A percentile compares a stretch with the other conserved stretches of the same genome.
Conservation (phyloP, 2,888 invertebrate species). For the Agrotis clavis region DNA sequence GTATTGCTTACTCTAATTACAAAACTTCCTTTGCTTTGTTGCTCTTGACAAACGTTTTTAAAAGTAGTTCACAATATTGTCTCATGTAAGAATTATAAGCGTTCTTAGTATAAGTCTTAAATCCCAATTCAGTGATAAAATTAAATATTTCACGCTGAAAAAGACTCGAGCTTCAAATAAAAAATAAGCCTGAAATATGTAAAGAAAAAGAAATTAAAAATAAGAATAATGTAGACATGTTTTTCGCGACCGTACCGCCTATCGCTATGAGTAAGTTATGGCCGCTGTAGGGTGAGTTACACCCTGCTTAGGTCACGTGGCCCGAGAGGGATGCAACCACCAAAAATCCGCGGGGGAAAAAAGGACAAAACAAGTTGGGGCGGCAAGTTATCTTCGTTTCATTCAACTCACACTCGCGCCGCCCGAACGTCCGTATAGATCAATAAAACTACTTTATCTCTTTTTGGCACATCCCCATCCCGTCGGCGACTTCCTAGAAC, state of each 20-base stretch:
- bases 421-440: slow-evolving; percentile 91
- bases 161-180: slow-evolving; percentile 58
- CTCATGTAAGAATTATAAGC: slow-evolving; percentile 10
- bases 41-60: background rate
- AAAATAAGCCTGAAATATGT: slow-evolving; percentile 65
- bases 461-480: slow-evolving; percentile 92
- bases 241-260: slow-evolving; percentile 90
- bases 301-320: slow-evolving; percentile 91
- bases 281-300: slow-evolving; percentile 91
- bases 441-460: slow-evolving; percentile 92
- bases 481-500: slow-evolving; percentile 89
- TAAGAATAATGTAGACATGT: slow-evolving; percentile 83
- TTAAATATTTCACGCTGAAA: slow-evolving; percentile 58
- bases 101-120: slow-evolving; percentile 12
- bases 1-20: background rate
- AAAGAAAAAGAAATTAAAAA: slow-evolving; percentile 70
- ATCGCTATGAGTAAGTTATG: slow-evolving; percentile 91
- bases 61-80: background rate
- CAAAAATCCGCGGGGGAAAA: slow-evolving; percentile 74
- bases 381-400: slow-evolving; percentile 91
- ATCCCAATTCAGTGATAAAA: slow-evolving; percentile 52
- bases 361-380: slow-evolving; percentile 86
- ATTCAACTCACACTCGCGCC: slow-evolving; percentile 91
- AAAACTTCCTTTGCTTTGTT: background rate
- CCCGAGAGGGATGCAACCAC: slow-evolving; percentile 82